Base-by-base conservation (phyloP, 1,140 invertebrate species). In the Rhyzopertha dominica region DNA sequence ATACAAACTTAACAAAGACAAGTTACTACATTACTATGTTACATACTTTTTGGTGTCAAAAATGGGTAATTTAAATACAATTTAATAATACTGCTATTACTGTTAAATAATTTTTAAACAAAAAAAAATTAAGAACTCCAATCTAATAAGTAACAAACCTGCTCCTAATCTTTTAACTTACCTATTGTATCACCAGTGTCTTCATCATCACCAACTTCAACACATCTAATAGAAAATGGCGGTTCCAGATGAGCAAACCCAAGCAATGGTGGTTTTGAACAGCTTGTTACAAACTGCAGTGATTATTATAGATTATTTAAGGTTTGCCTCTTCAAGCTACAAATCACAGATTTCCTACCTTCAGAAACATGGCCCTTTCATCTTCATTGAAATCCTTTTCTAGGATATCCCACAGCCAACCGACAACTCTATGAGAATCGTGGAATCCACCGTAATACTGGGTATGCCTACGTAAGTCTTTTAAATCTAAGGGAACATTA, bases 371-470 rank as follows among this genome's bases (percentile, higher is more conserved):
- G 58, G 85, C 82, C 47, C 87, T 79, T 70, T 99, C 96, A 36
- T 93, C 79, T 65, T 90, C 84, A 7, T 75, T 84, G 68, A 99
- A 98, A 70, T 99, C 95, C 60, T 91, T 87, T 57, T 95, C 89
- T 18, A 99, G 70, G 53, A 99, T 92, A 69, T 98, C 93, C 97
- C 97, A 99, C 9, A 99, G 73, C 97, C 97, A 99, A 59, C 88
- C 85, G 10, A 99, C 88, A 25, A 99, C 92, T 51, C 92, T 77
- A 72, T 99, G 97, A 49, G 90, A 95, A 70, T 96, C 93, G 68
- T 99, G 96, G 71, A 98, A 99, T 4, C 97, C 97, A 24, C 96
- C 97, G 72, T 96, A 99, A 73, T 99, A 99, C 71, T 96, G 91
- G 2, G 95, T 98, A 69, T 98, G 85, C 54, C 82, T 82, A 38